Percentiles rank a stretch among this genome's conserved stretches.
These are phyloP conservation scores for Pheosia gnoma DNA, from an alignment of 2,888 invertebrate species.

Conservation along the genomic window DNA sequence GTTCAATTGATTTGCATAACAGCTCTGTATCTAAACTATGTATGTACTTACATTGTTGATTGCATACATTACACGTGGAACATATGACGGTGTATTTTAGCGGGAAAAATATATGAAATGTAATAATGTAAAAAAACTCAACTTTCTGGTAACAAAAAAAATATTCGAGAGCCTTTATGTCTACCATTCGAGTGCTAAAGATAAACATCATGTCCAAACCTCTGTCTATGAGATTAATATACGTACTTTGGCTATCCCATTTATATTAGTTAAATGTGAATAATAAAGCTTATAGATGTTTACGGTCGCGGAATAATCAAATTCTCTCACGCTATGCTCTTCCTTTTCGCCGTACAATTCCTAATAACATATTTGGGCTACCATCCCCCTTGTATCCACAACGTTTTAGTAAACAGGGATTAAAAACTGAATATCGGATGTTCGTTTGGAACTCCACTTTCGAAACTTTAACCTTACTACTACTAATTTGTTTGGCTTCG, in stretches of 20 bases:
- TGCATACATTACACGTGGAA: constrained; percentile 18
- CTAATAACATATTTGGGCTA: constrained; percentile 28
- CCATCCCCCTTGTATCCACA: constrained; percentile 15
- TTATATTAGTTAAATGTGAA: no score
- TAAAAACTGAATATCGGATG: constrained; percentile 4
- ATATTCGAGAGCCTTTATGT: no score
- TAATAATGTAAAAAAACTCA: no score
- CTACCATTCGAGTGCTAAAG: no score
- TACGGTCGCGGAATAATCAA: constrained; percentile 52
- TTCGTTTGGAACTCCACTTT: constrained; percentile 15
- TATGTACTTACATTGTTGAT: constrained; percentile 37
- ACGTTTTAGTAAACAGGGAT: constrained; percentile 25
- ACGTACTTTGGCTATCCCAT: no score
- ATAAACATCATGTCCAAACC: no score
- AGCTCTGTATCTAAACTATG: constrained; percentile 39
- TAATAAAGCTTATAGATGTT: constrained; percentile 40
- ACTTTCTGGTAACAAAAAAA: no score
- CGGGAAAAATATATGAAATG: no score
- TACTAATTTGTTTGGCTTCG: constrained; percentile 30
- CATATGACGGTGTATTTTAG: background rate
- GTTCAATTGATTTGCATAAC: constrained; percentile 65
- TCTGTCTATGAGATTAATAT: no score
- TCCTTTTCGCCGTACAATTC: constrained; percentile 22
- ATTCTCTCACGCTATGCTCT: constrained; percentile 46
- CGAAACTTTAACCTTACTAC: constrained; percentile 18